A percentile compares a stretch with the other conserved stretches of the same genome.
These are phyloP conservation scores for Chaenogobius annularis DNA, from an alignment of 2,113 vertebrate species.

Conservation along the genomic window DNA sequence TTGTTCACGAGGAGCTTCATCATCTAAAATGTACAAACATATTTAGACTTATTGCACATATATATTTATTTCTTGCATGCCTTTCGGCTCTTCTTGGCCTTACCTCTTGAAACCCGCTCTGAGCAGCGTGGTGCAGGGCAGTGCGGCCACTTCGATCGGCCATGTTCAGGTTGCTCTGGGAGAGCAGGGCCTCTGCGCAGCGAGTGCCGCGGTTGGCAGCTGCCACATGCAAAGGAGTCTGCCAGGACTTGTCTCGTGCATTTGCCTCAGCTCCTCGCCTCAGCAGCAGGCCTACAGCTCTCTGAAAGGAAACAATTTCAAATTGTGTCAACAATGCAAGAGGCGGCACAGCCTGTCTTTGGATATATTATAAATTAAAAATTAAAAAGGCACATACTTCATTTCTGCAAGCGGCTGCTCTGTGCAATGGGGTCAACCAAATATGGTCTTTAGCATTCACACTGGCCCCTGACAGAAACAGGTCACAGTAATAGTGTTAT, in stretches of 20 bases:
- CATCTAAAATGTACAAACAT: constrained; percentile 74
- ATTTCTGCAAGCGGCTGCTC: constrained; percentile 91
- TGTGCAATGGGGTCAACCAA: constrained; percentile 94
- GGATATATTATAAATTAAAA: not conserved
- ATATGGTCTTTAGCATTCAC: constrained; percentile 95
- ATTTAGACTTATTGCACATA: not conserved
- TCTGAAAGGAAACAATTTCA: constrained; percentile 65
- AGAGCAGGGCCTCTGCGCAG: constrained; percentile 88
- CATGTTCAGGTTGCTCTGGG: constrained; percentile 89
- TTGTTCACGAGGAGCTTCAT: constrained; percentile 93
- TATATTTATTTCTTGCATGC: not conserved
- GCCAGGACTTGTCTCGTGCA: constrained; percentile 93
- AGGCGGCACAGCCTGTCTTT: constrained; percentile 14
- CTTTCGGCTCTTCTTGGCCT: not conserved
- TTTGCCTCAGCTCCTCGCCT: constrained; percentile 91
- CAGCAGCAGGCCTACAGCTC: constrained; percentile 89
- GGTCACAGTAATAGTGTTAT: not conserved
- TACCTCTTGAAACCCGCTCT: constrained; percentile 92
- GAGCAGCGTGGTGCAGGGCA: constrained; percentile 93
- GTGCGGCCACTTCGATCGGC: constrained; percentile 91
- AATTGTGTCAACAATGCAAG: constrained; percentile 13
- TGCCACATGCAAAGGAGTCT: constrained; percentile 93
- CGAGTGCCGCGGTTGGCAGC: constrained; percentile 91
- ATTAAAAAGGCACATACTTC: constrained; percentile 76
- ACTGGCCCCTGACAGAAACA: constrained; percentile 83